Conservation (phyloP, 2,888 invertebrate genomes). For the Lithophane leautieri region DNA sequence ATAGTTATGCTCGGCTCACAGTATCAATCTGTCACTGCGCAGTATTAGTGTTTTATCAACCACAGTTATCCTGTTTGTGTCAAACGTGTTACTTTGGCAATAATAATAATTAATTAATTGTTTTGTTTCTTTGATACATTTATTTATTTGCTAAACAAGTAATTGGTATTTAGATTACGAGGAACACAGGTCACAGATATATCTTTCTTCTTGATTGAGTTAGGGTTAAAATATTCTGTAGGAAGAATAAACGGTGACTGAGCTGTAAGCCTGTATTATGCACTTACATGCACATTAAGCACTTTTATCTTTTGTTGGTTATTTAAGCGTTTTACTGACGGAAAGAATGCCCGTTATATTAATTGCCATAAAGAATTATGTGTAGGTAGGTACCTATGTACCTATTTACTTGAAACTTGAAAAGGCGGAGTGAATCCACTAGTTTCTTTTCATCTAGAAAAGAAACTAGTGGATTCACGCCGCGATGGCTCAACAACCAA, state of each 20-base stretch:
- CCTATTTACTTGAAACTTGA: neutral
- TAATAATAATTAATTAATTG: slow-evolving; percentile 28
- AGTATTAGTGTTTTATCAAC: slow-evolving; percentile 41
- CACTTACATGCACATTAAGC: too few species aligned
- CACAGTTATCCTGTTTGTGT: slow-evolving; percentile 54
- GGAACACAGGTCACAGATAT: neutral
- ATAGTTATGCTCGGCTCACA: neutral
- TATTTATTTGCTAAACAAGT: slow-evolving; percentile 1
- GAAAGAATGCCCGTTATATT: neutral
- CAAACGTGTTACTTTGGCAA: slow-evolving; percentile 23
- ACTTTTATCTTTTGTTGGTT: neutral
- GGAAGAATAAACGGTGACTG: neutral
- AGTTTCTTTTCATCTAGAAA: too few species aligned
- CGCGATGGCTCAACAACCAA: neutral
- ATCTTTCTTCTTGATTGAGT: neutral
- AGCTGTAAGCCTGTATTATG: neutral
- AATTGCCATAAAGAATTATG: neutral
- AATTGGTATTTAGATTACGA: neutral
- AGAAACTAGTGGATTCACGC: neutral
- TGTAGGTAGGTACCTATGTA: neutral
- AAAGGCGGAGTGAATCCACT: too few species aligned
- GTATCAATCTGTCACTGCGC: slow-evolving; percentile 44
- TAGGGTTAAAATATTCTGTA: neutral
- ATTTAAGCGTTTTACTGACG: neutral
- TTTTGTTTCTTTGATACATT: slow-evolving; percentile 29